A percentile compares a stretch with the other conserved stretches of the same genome.
These are phyloP conservation scores for Sparus aurata DNA, from an alignment of 2,797 vertebrate genomes.

Conservation along the genomic window DNA sequence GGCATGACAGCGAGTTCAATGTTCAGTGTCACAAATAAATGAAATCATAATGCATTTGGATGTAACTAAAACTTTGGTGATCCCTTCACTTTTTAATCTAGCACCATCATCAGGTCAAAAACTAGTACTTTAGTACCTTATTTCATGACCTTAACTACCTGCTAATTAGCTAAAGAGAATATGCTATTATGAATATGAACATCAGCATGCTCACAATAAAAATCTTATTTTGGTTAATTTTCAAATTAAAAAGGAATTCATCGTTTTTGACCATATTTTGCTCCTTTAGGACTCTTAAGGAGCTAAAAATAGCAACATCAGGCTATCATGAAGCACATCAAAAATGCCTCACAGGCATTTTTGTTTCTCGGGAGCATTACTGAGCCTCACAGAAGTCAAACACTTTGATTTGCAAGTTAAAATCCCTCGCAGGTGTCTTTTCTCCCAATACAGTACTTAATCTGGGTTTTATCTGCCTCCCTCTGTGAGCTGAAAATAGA, in stretches of 20 bases:
- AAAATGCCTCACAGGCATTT: constrained; percentile 15
- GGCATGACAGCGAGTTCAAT: background rate
- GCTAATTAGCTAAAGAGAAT: background rate
- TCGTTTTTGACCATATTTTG: background rate
- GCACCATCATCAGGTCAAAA: background rate
- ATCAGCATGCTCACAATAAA: constrained; percentile 1
- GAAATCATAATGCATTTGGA: background rate
- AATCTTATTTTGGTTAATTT: background rate
- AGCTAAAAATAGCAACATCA: constrained; percentile 22
- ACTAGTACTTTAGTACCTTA: no score
- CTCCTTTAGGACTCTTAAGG: background rate
- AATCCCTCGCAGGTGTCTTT: constrained; percentile 13
- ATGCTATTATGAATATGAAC: background rate
- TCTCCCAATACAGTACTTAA: background rate
- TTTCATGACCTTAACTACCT: background rate
- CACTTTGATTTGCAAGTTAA: constrained; percentile 7
- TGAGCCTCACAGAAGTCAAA: constrained; percentile 16
- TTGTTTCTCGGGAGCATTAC: background rate
- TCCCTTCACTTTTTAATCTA: background rate
- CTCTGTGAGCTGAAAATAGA: constrained; percentile 16
- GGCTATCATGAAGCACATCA: background rate
- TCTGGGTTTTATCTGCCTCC: background rate
- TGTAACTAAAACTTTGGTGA: background rate
- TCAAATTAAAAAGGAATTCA: background rate
- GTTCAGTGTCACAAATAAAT: background rate